These are phyloP conservation scores for Phalangium opilio DNA, from an alignment of 2,888 invertebrate species.

Conservation along the genomic window DNA sequence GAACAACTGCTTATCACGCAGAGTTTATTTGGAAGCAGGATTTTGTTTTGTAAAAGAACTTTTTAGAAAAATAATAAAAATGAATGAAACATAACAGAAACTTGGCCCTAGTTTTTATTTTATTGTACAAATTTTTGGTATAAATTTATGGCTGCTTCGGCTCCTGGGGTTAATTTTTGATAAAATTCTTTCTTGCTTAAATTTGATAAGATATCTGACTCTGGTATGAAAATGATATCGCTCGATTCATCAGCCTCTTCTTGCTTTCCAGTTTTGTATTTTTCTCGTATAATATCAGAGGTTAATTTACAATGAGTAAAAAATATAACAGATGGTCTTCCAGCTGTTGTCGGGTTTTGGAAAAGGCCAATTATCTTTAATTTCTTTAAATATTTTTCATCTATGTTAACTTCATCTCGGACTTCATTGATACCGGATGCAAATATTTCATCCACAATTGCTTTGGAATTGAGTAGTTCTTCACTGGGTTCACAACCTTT, in stretches of 20 bases:
- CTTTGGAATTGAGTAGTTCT: not conserved
- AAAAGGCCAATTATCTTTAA: constrained; percentile 30
- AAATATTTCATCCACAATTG: constrained; percentile 29
- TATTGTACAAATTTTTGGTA: too few relatives aligned
- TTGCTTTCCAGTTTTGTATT: too few relatives aligned
- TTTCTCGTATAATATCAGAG: too few relatives aligned
- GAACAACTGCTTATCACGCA: constrained; percentile 46
- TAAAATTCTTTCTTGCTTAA: too few relatives aligned
- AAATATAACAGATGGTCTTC: constrained; percentile 32
- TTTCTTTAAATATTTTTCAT: constrained; percentile 22
- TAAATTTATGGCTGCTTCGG: too few relatives aligned
- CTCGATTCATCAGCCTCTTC: too few relatives aligned
- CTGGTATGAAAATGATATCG: too few relatives aligned
- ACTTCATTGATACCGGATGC: constrained; percentile 30
- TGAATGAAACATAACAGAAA: too few relatives aligned
- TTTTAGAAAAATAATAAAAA: too few relatives aligned
- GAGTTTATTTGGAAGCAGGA: constrained; percentile 70
- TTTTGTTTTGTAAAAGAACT: constrained; percentile 5
- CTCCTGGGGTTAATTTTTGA: too few relatives aligned
- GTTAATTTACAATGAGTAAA: constrained; percentile 21
- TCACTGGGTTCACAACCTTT: not conserved
- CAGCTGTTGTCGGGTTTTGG: constrained; percentile 28
- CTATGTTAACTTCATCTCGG: constrained; percentile 32
- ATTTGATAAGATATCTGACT: too few relatives aligned
- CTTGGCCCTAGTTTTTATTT: too few relatives aligned